These are phyloP conservation scores for Sarcophaga peregrina DNA, from an alignment of 1,140 invertebrate species.

Conservation along the genomic window DNA sequence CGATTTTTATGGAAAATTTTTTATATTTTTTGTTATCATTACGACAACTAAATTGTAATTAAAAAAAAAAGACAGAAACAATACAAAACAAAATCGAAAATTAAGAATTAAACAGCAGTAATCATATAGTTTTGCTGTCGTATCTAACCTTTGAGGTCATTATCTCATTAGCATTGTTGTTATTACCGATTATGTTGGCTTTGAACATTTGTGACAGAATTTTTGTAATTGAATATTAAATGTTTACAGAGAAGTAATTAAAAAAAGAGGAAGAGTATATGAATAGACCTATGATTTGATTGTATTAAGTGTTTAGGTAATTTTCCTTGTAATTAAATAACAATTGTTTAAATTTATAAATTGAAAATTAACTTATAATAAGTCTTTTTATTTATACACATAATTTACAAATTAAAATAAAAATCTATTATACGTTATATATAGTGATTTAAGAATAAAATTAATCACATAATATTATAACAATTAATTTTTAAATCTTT, in stretches of 20 bases:
- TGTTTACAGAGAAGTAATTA: too few relatives aligned
- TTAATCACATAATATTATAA: not conserved
- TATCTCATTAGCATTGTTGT: not conserved
- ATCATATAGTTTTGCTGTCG: not conserved
- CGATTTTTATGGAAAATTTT: constrained; percentile 15
- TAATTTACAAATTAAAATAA: constrained; percentile 33
- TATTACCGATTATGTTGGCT: too few relatives aligned
- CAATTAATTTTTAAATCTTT: too few relatives aligned
- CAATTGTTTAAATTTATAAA: not conserved
- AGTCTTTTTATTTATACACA: constrained; percentile 41
- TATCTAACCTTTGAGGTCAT: not conserved
- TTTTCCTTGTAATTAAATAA: too few relatives aligned
- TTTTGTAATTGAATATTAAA: too few relatives aligned
- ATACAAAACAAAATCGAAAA: not conserved
- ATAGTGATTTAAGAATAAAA: not conserved
- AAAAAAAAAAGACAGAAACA: not conserved
- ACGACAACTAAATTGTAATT: not conserved
- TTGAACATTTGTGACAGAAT: too few relatives aligned
- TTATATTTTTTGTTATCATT: not conserved
- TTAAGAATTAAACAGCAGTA: too few relatives aligned
- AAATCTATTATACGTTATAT: not conserved
- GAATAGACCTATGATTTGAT: too few relatives aligned
- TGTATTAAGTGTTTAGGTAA: too few relatives aligned
- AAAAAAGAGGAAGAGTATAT: too few relatives aligned
- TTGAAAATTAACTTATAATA: constrained; percentile 34